A percentile compares a stretch with the other conserved stretches of the same genome.
Conservation (phyloP, 1,140 invertebrate species). For the Paracyclopina nana region DNA sequence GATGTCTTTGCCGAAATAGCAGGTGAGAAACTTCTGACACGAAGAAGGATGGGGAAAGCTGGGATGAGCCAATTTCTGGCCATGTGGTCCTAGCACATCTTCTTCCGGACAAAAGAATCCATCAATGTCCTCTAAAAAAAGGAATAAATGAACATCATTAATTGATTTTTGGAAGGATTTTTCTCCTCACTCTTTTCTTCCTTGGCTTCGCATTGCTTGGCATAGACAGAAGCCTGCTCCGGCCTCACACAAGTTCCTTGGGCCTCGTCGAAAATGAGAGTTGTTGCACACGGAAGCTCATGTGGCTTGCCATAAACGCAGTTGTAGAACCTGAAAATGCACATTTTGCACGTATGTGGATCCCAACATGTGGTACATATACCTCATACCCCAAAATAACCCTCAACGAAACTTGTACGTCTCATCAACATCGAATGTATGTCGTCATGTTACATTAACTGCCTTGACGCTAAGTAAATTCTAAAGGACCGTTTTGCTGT, state of each 20-base stretch:
- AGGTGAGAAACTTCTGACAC: constrained; percentile 74
- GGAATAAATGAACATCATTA: neutral
- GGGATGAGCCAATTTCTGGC: constrained; percentile 44
- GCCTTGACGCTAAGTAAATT: too few relatives aligned
- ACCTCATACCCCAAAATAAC: neutral
- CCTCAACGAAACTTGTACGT: too few relatives aligned
- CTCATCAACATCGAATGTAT: too few relatives aligned
- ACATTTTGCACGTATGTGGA: neutral
- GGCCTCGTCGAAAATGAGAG: constrained; percentile 44
- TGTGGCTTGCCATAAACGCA: constrained; percentile 61
- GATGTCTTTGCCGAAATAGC: constrained; percentile 60
- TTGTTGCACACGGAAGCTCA: constrained; percentile 57
- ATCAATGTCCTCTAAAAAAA: neutral
- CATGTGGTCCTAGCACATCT: neutral
- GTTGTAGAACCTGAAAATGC: constrained; percentile 42
- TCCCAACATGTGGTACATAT: neutral
- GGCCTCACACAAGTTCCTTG: constrained; percentile 13
- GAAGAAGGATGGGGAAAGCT: constrained; percentile 62
- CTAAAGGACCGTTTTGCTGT: too few relatives aligned
- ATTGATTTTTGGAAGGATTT: neutral
- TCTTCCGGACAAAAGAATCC: neutral
- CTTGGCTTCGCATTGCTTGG: constrained; percentile 12
- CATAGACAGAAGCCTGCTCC: constrained; percentile 13
- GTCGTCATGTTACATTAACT: too few relatives aligned
- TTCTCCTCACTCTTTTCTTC: neutral